Evolutionary conservation across 2,113 vertebrate species (phyloP).

Genomic region (Pteronura brasiliensis): DNA sequence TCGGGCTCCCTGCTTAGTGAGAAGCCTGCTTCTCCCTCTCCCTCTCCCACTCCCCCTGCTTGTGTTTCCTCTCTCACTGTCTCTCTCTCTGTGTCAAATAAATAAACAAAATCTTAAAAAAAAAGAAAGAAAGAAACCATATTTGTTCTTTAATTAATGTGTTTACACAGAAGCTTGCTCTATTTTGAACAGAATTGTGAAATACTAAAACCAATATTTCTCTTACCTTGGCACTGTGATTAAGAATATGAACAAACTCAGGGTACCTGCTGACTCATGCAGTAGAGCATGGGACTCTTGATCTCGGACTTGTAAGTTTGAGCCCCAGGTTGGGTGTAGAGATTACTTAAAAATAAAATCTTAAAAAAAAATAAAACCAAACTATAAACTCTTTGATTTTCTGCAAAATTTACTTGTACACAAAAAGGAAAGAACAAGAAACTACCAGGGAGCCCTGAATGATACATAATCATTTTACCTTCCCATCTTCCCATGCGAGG

Average conservation of each 20-base stretch:
- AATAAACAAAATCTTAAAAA: too few relatives aligned
- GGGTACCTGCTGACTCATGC: not conserved
- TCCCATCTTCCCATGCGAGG: not conserved
- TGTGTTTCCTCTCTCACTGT: too few relatives aligned
- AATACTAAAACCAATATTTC: not conserved
- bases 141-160: not conserved
- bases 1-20: too few relatives aligned
- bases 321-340: not conserved
- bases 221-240: not conserved
- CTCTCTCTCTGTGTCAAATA: too few relatives aligned
- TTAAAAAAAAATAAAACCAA: not conserved
- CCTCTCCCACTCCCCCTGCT: too few relatives aligned
- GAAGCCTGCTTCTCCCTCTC: too few relatives aligned
- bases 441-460: not conserved
- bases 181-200: not conserved
- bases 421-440: not conserved
- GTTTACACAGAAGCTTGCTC: not conserved
- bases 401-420: not conserved
- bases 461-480: not conserved
- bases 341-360: not conserved
- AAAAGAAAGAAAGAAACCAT: not conserved
- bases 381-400: not conserved
- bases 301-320: not conserved
- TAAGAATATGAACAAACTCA: not conserved
- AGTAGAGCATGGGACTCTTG: not conserved